Evolutionary conservation across 53 echinoderm and acorn worm genomes (phyloP).

Genomic region (Pentamera pediparva): DNA sequence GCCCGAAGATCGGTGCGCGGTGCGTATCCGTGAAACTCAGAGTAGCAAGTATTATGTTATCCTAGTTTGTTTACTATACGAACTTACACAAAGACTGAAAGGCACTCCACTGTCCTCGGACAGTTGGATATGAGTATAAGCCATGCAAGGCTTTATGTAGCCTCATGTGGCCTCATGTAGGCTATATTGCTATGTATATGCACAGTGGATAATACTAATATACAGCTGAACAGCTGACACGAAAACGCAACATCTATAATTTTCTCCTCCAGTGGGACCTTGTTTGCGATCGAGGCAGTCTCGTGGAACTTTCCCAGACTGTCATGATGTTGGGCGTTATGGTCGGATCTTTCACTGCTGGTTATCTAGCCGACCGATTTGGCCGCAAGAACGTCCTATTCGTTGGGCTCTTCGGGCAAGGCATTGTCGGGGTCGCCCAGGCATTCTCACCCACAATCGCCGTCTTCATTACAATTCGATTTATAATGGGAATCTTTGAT

Average conservation of each 20-base stretch:
- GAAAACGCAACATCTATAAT: neutral
- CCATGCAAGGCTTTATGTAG: too few species aligned
- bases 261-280: conserved; percentile 64
- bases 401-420: conserved; percentile 60
- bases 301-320: conserved; percentile 66
- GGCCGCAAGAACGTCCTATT: conserved; percentile 73
- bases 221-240: neutral
- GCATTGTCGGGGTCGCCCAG: conserved; percentile 51
- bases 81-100: too few species aligned
- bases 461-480: conserved; percentile 66
- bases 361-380: conserved; percentile 77
- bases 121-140: too few species aligned
- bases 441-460: conserved; percentile 66
- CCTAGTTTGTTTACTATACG: too few species aligned
- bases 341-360: conserved; percentile 66
- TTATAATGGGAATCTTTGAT: conserved; percentile 58
- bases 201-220: too few species aligned
- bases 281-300: conserved; percentile 47
- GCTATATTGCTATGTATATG: too few species aligned
- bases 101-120: too few species aligned
- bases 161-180: too few species aligned
- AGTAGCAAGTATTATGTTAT: too few species aligned
- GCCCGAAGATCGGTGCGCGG: too few species aligned
- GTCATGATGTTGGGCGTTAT: conserved; percentile 80
- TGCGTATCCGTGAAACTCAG: too few species aligned